Evolutionary conservation across 2,113 vertebrate genomes (phyloP), one percentile per base, ranked within the genome.

Genomic region (Tragelaphus scriptus): DNA sequence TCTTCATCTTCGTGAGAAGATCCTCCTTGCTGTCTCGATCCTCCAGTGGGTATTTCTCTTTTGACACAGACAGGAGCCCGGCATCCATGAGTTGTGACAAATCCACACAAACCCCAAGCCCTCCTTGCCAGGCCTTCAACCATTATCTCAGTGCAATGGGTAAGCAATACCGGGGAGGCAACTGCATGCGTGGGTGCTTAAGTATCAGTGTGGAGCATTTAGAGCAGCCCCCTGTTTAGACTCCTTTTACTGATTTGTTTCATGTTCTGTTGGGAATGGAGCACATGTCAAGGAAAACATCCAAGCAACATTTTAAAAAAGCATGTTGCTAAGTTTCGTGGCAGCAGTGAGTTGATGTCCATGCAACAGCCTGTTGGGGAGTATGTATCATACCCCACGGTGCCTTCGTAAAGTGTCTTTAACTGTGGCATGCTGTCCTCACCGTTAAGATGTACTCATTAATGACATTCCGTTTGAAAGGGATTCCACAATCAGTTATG

Each of bases 1-100:
- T 99, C 93, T 99, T 99, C 98, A 99, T 99, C 98, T 98, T 99
- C 97, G 98, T 99, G 95, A 98, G 99, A 99, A 98, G 99, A 98
- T 98, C 99, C 85, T 98, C 99, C 95, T 98, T 98, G 97, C 97
- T 99, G 96, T 99, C 99, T 93, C 99, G 99, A 97, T 99, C 99
- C 61, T 99, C 99, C 98, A 99, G 99, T 97, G 99, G 99, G 94
- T 99, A 99, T 99, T 99, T 99, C 99, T 99, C 99, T 97, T 99
- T 98, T 98, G 99, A 99, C 97, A 98, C 98, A 97, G 99, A 99
- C 98, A 99, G 99, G 97, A 99, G 98, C 98, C 99, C 99, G 58
- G 99, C 98, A 89, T 98, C 99, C 98, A 99, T 99, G 97, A 98
- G 99, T 98, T 99, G 99, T 97, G 99, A 99, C 98, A 99, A 99